These are phyloP conservation scores for Mellivora capensis DNA, from an alignment of 2,113 vertebrate genomes.

Conservation along the genomic window DNA sequence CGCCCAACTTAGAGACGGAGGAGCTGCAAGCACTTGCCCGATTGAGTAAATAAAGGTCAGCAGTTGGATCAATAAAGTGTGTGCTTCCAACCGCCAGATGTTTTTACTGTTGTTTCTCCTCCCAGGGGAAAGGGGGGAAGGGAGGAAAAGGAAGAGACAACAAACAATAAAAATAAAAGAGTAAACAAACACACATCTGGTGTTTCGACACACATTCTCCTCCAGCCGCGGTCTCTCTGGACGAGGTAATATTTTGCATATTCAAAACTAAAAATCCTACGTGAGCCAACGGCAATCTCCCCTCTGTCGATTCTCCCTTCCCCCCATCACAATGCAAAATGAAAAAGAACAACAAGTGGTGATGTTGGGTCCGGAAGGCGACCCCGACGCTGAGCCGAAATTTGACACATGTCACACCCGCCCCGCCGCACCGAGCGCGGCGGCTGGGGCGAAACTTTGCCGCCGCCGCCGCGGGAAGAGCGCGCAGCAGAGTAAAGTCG, in stretches of 20 bases:
- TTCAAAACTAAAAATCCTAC: slow-evolving; percentile 33
- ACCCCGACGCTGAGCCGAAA: slow-evolving; percentile 45
- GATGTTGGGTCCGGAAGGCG: background rate
- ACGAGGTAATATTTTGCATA: background rate
- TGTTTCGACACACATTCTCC: slow-evolving; percentile 56
- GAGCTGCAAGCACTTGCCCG: slow-evolving; percentile 50
- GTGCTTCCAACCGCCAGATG: slow-evolving; percentile 55
- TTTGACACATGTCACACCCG: slow-evolving; percentile 77
- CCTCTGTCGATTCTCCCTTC: background rate
- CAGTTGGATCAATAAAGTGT: slow-evolving; percentile 52
- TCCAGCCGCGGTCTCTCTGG: background rate
- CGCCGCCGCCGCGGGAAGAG: background rate
- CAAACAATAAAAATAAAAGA: slow-evolving; percentile 31
- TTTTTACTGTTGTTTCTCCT: slow-evolving; percentile 45
- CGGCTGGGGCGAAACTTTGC: slow-evolving; percentile 65
- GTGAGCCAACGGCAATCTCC: background rate
- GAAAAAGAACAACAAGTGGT: slow-evolving; percentile 57
- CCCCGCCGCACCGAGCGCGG: background rate
- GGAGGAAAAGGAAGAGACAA: slow-evolving; percentile 38
- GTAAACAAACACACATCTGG: slow-evolving; percentile 69
- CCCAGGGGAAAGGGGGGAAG: background rate
- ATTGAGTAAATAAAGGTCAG: slow-evolving; percentile 59
- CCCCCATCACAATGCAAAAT: background rate
- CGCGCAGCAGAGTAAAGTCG: slow-evolving; percentile 28
- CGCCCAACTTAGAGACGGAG: background rate